These are phyloP conservation scores for Okapia johnstoni DNA, from an alignment of 2,113 vertebrate species.

Conservation along the genomic window DNA sequence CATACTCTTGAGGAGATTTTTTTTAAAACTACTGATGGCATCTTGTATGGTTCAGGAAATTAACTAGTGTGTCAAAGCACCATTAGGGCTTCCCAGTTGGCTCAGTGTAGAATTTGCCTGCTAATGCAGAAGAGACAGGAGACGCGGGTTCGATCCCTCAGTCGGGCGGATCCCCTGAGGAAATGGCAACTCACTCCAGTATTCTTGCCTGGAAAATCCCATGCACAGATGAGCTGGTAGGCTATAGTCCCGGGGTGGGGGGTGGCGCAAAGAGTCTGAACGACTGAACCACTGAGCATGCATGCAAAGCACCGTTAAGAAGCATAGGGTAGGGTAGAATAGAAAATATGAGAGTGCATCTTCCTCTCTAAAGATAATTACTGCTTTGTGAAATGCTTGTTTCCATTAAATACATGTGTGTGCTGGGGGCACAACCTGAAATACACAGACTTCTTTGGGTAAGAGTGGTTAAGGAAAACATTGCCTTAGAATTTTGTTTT, in stretches of 20 bases:
- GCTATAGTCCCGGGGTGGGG: no score
- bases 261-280: not conserved
- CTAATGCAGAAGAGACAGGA: not conserved
- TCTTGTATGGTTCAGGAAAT: not conserved
- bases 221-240: not conserved
- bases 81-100: not conserved
- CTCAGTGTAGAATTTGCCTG: not conserved
- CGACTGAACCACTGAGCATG: not conserved
- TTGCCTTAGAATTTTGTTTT: not conserved
- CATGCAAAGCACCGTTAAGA: not conserved
- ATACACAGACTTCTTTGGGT: not conserved
- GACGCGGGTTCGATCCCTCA: not conserved
- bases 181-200: not conserved
- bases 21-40: not conserved
- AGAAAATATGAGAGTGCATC: not conserved
- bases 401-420: not conserved
- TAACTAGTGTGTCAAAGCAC: not conserved
- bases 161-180: accelerated
- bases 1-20: not conserved
- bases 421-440: not conserved
- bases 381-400: not conserved
- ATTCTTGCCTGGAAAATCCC: not conserved
- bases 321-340: not conserved
- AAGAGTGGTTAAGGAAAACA: not conserved
- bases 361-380: not conserved